Evolutionary conservation across 2,888 invertebrate genomes (phyloP), one percentile per base, ranked within the genome.

Genomic region (Maniola hyperantus): DNA sequence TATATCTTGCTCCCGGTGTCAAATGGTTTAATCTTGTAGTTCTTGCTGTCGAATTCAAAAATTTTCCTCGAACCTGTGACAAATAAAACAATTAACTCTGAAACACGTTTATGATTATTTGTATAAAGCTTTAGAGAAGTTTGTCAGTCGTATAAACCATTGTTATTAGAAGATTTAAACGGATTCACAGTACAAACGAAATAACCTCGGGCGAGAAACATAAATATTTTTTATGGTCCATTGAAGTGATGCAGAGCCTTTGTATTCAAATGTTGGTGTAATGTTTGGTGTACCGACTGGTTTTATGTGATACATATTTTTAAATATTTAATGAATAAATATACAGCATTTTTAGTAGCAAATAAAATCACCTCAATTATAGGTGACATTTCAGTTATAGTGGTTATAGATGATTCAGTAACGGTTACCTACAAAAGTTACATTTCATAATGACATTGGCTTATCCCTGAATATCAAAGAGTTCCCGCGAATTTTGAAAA

Each of bases 1-100:
- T 93, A 87, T 98, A 98, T 72, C 95, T 94, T 2, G 96, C 96
- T 78, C 96, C 97, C 4, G 97, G 95, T 70, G 94, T 94, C 73
- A 98, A 92, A 80, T 95, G 95, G 65, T 94, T 94, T 62, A 98
- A 93, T 84, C 95, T 95, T 67, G 96, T 94, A 10, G 96, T 95
- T 75, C 97, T 94, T 0, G 95, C 94, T 61, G 94, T 94, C 46
- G 96, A 94, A 77, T 96, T 96, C 74, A 97, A 85, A 74, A 95
- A 93, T 86, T 95, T 96, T 2, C 96, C 96, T 74, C 95, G 95
- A 74, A 97, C 95, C 96, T 96, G 93, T 20, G 64, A 67, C 50
- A 68, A 46, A 54, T 48, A 70, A 72, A 54, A 39, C 44, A 64
- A 54, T 62, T 42, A 33, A 42, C 13, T 42, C 10, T 48, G 48